Base-by-base conservation (phyloP, 92 coral and sea anemone genomes). In the Parazoanthus swiftii region DNA sequence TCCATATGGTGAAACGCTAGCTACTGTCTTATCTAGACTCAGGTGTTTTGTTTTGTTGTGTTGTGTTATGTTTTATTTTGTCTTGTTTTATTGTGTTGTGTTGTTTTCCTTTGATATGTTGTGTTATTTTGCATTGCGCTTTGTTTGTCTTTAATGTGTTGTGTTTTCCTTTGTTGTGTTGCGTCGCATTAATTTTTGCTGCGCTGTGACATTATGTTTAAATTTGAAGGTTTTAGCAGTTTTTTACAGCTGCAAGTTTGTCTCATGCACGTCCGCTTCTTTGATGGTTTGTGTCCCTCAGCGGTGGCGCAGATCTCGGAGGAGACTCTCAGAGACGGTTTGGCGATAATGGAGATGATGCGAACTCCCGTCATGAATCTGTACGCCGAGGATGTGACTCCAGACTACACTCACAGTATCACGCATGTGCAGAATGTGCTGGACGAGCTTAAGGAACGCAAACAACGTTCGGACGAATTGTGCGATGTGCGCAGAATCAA, bases 401-500 rank as follows among this genome's bases (percentile, higher is more conserved):
- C 92, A 50, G 98, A 97, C 74, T 93, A 90, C 88, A 89, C 86
- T 59, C 88, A 90, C 44, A 95, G 95, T 20, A 85, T 94, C 76
- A 92, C 92, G 88, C 95, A 97, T 86, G 94, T 95, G 79, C 94
- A 93, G 76, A 90, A 92, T 21, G 91, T 96, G 23, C 88, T 97
- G 33, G 99, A 97, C 86, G 98, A 97, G 80, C 93, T 97, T 3
- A 90, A 89, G 74, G 99, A 92, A 80, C 93, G 99, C 70, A 97
- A 92, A 85, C 92, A 93, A 80, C 91, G 99, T 58, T 95, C 98
- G 8, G 99, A 97, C 81, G 99, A 97, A 85, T 89, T 97, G 85
- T 92, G 99, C 51, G 98, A 97, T 82, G 99, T 97, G 83, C 92
- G 99, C 68, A 92, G 98, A 81, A 88, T 97, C 79, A 97, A 97